Base-by-base conservation (phyloP, 2,888 invertebrate genomes). In the Lampropteryx suffumata region DNA sequence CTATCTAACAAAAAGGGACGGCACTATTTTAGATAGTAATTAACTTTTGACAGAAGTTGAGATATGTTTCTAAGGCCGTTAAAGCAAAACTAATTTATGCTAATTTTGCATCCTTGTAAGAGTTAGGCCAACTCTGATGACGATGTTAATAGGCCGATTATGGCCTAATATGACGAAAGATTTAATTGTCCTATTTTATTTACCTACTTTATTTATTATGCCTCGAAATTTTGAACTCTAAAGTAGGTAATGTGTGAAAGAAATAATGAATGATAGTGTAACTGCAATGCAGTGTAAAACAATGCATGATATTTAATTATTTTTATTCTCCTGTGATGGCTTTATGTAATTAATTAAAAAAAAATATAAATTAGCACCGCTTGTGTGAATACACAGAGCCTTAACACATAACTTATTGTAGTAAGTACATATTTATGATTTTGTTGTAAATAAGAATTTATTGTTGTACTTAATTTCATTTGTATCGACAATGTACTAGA, bases 391-490 rank as follows among this genome's bases (percentile, higher is more conserved):
- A 71, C 72, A 69, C 71, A 67, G 70, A 72, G 78, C 76, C 75
- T 80, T 82, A 79, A 76, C 62, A 73, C 64, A 58, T 86, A 86
- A 86, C 73, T 84, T 84, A 84, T 82, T 82, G 59, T 79, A 76
- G 70, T 70, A 67, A 55, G 65, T 71, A 71, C 79, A 78, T 84
- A 84, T 80, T 81, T 83, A 84, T 80, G 74, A 73, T 76, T 71
- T 72, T 73, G 75, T 64, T 88, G 83, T 86, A 85, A 82, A 87
- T 88, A 87, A 81, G 79, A 80, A 72, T 71, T 63, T 81, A 82
- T 79, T 76, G 74, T 79, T 84, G 89, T 89, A 89, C 89, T 89
- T 89, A 89, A 87, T 74, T 69, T 69, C 65, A 65, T 62, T 69
- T 68, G 82, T 82, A 73, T 73, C 75, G 76, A 73, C 79, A 80